phyloP scores from a whole-genome alignment of 2,113 vertebrate genomes.

The Bos javanicus region DNA sequence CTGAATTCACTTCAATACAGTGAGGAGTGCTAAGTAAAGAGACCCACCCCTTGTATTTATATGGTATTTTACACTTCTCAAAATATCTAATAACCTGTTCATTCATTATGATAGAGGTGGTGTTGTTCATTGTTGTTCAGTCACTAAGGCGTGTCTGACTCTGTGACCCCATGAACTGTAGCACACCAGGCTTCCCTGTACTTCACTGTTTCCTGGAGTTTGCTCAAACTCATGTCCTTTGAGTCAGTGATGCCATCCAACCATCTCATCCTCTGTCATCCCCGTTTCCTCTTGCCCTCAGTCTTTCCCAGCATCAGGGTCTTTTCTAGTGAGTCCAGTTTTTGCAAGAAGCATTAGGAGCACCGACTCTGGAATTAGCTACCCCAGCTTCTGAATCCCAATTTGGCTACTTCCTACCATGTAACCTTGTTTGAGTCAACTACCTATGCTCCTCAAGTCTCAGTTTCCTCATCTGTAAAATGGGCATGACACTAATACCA shows the following conservation, averaged over 20 bases:
- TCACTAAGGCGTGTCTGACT: not conserved
- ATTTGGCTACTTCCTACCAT: not conserved
- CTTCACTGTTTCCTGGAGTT: not conserved
- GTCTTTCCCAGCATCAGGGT: not conserved
- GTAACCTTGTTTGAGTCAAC: not conserved
- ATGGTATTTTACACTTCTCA: not conserved
- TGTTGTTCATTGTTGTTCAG: not conserved
- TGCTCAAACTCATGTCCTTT: not conserved
- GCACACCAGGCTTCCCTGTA: not conserved
- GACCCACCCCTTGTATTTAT: not conserved
- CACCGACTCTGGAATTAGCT: not conserved
- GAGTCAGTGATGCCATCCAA: not conserved
- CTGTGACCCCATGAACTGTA: not conserved
- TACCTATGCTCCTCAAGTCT: not conserved
- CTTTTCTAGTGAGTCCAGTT: not conserved
- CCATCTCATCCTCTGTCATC: not conserved
- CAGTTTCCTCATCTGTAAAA: conserved; percentile 21
- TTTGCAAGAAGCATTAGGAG: not conserved
- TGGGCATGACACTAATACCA: not conserved
- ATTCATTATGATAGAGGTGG: not conserved
- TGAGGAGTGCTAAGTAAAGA: not conserved
- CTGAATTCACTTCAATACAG: not conserved
- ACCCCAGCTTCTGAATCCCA: not conserved
- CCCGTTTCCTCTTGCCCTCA: not conserved
- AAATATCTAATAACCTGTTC: not conserved